Base-by-base conservation (phyloP, 2,888 invertebrate genomes). In the Rutpela maculata region DNA sequence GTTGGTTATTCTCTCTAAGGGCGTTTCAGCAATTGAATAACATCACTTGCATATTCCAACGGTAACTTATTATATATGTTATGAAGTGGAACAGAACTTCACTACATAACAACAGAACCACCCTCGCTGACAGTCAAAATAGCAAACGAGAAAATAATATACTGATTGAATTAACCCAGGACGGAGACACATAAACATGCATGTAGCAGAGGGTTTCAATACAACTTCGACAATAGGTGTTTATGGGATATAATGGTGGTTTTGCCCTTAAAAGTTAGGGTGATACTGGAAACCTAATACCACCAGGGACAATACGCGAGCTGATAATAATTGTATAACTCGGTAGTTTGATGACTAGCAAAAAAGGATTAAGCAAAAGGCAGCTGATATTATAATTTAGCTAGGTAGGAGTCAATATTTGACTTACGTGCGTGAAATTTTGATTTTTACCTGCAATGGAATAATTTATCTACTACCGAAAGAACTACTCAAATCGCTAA, bases 141-240 rank as follows among this genome's bases (percentile, higher is more conserved):
- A 86, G 83, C 86, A 85, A 87, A 87, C 86, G 86, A 86, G 84
- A 83, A 86, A 86, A 87, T 87, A 87, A 87, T 86, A 80, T 81
- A 86, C 85, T 86, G 86, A 87, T 86, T 86, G 86, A 82, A 86
- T 86, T 87, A 84, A 84, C 80, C 78, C 55, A 50, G 43, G 66
- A 50, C 65, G 56, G 75, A 76, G 78, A 80, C 78, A 77, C 73
- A 76, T 75, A 81, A 81, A 81, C 76, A 78, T 73, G 57, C 67
- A 66, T 81, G 81, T 81, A 57, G 67, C 68, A 69, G 74, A 72
- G 69, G 72, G 67, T 74, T 35, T 73, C 78, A 75, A 63, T 78
- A 76, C 80, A 80, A 78, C 70, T 59, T 78, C 75, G 56, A 79
- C 77, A 81, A 79, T 75, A 75, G 74, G 74, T 69, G 74, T 74